Percentiles rank a stretch among this genome's conserved stretches.
Evolutionary conservation across 2,797 vertebrate species (phyloP).

Genomic region (Manis pentadactyla): DNA sequence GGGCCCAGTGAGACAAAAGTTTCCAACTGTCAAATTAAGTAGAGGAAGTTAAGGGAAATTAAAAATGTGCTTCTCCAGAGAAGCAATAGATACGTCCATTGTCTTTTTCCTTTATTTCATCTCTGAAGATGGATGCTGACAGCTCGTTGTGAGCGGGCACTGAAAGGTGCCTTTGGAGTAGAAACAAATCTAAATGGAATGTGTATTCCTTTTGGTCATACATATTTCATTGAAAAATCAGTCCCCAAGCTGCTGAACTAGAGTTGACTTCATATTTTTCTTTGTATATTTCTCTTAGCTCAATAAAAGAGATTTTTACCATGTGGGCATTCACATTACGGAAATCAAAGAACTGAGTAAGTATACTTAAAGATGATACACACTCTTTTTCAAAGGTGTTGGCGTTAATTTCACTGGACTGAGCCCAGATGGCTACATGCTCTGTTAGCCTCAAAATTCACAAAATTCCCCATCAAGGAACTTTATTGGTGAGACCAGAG

Average conservation of each 20-base stretch:
- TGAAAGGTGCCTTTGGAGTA: background rate
- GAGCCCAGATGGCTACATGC: background rate
- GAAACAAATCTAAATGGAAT: background rate
- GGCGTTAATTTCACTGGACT: background rate
- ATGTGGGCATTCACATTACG: background rate
- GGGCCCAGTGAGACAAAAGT: conserved; percentile 52
- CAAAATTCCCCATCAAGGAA: background rate
- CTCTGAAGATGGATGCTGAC: conserved; percentile 48
- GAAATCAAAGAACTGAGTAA: background rate
- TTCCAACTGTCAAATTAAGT: conserved; percentile 76
- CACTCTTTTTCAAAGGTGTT: background rate
- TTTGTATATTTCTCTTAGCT: background rate
- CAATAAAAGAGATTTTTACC: background rate
- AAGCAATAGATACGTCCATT: background rate
- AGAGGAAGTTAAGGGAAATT: conserved; percentile 49
- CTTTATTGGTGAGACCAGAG: background rate
- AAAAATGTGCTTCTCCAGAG: conserved; percentile 5
- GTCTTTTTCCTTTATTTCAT: conserved; percentile 18
- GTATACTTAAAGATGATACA: background rate
- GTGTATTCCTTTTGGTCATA: background rate
- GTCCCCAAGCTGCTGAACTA: background rate
- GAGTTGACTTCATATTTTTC: background rate
- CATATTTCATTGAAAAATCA: background rate
- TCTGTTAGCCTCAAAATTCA: background rate
- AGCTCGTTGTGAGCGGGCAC: background rate